Conservation (phyloP, 2,113 vertebrate species). For the Pangasianodon hypophthalmus region DNA sequence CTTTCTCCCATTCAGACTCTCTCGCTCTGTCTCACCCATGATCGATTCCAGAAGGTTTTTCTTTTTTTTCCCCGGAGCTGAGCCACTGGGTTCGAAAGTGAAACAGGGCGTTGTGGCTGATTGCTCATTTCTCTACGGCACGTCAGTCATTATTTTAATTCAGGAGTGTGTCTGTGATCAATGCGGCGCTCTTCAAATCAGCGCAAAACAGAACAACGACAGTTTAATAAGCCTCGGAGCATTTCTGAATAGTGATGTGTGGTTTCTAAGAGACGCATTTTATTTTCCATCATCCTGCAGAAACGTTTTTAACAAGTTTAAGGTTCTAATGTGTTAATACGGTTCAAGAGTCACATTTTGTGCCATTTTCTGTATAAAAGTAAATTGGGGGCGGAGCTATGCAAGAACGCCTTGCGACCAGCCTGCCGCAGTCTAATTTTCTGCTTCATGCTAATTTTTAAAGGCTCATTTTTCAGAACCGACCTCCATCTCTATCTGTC, state of each 20-base stretch:
- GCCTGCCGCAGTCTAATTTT: not conserved
- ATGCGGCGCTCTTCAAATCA: not conserved
- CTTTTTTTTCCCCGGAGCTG: not conserved
- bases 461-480: not conserved
- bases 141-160: not conserved
- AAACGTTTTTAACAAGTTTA: not conserved
- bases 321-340: not conserved
- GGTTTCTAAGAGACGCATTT: not conserved
- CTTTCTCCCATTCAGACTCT: not conserved
- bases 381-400: not conserved
- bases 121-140: not conserved
- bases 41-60: not conserved
- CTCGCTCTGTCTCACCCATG: not conserved
- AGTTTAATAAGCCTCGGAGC: not conserved
- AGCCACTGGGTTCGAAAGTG: not conserved
- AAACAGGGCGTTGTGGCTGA: not conserved
- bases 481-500: not conserved
- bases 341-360: not conserved
- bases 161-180: not conserved
- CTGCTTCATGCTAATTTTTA: not conserved
- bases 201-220: not conserved
- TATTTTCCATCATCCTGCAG: not conserved
- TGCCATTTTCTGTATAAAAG: not conserved
- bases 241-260: not conserved
- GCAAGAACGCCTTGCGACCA: not conserved